Percentiles rank a stretch among this genome's conserved stretches.
phyloP scores from a whole-genome alignment of 2,888 invertebrate genomes.

The Cecidostiba fungosa region DNA sequence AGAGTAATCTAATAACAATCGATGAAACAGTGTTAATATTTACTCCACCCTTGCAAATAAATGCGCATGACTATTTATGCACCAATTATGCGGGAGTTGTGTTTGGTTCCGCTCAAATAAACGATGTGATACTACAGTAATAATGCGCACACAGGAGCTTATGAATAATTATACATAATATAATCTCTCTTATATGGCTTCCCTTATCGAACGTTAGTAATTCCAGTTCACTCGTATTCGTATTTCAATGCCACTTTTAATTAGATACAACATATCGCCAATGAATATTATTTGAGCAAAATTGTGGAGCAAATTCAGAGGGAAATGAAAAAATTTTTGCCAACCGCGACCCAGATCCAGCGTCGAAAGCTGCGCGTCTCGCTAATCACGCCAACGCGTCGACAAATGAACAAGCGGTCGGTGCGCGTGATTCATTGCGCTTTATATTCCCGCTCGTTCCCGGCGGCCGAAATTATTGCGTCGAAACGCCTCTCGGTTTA shows the following conservation, averaged over 20 bases:
- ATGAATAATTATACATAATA: not conserved
- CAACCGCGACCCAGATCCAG: not conserved
- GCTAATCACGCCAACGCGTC: not conserved
- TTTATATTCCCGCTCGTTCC: not conserved
- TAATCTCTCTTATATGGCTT: not conserved
- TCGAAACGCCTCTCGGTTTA: conserved; percentile 5
- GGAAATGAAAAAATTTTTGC: not conserved
- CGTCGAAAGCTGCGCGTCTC: not conserved
- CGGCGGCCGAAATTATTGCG: not conserved
- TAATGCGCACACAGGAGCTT: not conserved
- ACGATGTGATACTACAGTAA: not conserved
- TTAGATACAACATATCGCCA: not conserved
- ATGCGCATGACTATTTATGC: not conserved
- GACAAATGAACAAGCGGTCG: not conserved
- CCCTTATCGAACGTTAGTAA: not conserved
- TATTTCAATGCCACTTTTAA: not conserved
- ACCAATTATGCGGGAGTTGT: not conserved
- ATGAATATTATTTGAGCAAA: not conserved
- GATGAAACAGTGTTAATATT: not conserved
- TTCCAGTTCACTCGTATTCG: not conserved
- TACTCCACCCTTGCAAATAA: not conserved
- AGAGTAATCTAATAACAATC: not conserved
- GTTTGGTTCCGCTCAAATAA: not conserved
- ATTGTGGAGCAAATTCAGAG: not conserved
- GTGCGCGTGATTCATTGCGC: not conserved